Base-by-base conservation (phyloP, 2,113 vertebrate species). In the Cichladusa arquata region DNA sequence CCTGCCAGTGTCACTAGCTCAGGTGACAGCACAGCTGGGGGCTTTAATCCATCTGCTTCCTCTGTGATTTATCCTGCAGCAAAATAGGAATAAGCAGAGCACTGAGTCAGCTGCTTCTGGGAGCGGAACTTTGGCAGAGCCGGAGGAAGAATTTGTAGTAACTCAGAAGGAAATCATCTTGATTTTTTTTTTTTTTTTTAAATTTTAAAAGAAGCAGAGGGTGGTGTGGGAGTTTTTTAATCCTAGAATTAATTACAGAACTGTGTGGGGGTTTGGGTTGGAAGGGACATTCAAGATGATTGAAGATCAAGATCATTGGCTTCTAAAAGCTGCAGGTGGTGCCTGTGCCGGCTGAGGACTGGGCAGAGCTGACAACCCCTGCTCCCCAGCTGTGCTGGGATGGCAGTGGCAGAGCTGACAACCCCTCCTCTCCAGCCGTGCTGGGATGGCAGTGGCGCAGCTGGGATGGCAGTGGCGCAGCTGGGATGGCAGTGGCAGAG, bases 341-440 rank as follows among this genome's bases (percentile, higher is more conserved):
- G 61, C 7, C 5, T 0, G 9, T 12, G 2, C 58, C 50, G 13
- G 38, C 48, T 6, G 26, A 8, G 18, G 11, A 0, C 0, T 2
- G 28, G 33, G 8, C 19, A 54, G 8, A 58, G 1, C 38, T 38
- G 38, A 11, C 38, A 38, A 10, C 38, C 36, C 36, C 36, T 36
- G 36, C 36, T 36, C 36, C 36, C 36, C 36, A 36, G 36, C 36
- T 9, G 36, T 36, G 36, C 36, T 36, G 36, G 36, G 36, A 36
- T 36, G 36, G 36, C 36, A 36, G 36, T 36, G 36, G 36, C 36
- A 36, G 36, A 36, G 36, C 36, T 38, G 38, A 11, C 38, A 38
- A 10, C 38, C 36, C 36, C 36, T 36, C 8, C 36, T 36, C 36
- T 9, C 36, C 36, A 36, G 36, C 36, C 36, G 36, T 8, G 36